Percentiles rank a stretch among this genome's conserved stretches.
Evolutionary conservation across 2,113 vertebrate genomes (phyloP).

Genomic region (Cochlearius cochlearius): DNA sequence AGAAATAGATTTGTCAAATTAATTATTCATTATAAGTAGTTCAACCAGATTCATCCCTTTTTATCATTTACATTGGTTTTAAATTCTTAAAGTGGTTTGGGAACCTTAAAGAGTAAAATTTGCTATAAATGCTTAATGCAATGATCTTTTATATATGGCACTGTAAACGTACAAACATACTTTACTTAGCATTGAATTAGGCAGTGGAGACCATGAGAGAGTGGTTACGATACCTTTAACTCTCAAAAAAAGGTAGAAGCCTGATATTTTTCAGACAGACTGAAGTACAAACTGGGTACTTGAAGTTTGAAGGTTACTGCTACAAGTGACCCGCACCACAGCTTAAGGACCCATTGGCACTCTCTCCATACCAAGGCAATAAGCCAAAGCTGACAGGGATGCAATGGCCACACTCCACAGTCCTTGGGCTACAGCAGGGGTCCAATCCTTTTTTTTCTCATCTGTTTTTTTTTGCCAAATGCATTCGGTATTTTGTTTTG

Average conservation of each 20-base stretch:
- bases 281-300: neutral
- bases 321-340: neutral
- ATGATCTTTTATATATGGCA: constrained; percentile 41
- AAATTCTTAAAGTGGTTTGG: constrained; percentile 62
- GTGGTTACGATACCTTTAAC: neutral
- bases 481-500: neutral
- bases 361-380: neutral
- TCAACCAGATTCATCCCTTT: constrained; percentile 31
- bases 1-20: constrained; percentile 64
- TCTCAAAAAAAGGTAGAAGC: neutral
- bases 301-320: neutral
- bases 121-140: constrained; percentile 47
- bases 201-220: neutral
- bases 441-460: too few species aligned
- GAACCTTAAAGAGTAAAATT: constrained; percentile 41
- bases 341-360: neutral
- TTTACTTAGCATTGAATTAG: neutral
- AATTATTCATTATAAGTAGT: constrained; percentile 54
- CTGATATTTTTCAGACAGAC: neutral
- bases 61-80: constrained; percentile 56
- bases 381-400: neutral
- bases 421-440: neutral
- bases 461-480: too few species aligned
- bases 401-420: neutral
- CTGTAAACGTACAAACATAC: constrained; percentile 23